Evolutionary conservation across 2,888 invertebrate genomes (phyloP).

Genomic region (Apodemia hepburni): DNA sequence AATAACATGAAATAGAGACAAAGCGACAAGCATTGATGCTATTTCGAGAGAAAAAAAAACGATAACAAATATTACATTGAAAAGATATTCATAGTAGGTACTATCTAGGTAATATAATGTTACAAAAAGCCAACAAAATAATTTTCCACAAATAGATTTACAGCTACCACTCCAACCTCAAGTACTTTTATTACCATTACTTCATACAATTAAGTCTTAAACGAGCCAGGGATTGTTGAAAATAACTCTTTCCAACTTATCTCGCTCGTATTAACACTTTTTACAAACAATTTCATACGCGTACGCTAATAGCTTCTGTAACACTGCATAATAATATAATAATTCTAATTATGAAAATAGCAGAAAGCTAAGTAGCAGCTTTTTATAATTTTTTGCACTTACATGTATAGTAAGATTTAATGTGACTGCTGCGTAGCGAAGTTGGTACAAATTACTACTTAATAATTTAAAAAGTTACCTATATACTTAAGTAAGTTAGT

Average conservation of each 20-base stretch:
- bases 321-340: constrained; percentile 15
- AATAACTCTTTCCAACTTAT: constrained; percentile 14
- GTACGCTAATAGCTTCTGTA: not conserved
- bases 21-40: too few species aligned
- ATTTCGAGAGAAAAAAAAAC: too few species aligned
- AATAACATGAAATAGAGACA: too few species aligned
- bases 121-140: not conserved
- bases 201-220: constrained; percentile 3
- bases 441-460: too few species aligned
- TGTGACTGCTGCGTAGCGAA: too few species aligned
- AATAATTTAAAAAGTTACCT: too few species aligned
- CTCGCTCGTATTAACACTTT: constrained; percentile 4
- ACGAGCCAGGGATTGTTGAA: constrained; percentile 1
- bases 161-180: not conserved
- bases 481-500: too few species aligned
- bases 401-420: too few species aligned
- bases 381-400: not conserved
- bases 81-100: not conserved
- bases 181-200: constrained; percentile 1
- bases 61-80: too few species aligned
- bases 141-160: constrained; percentile 9
- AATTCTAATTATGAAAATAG: constrained; percentile 10
- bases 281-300: constrained; percentile 5
- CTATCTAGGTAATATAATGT: not conserved
- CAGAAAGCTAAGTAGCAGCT: not conserved